Evolutionary conservation across 1,140 invertebrate genomes (phyloP), one percentile per base, ranked within the genome.

Genomic region (Listronotus oregonensis): DNA sequence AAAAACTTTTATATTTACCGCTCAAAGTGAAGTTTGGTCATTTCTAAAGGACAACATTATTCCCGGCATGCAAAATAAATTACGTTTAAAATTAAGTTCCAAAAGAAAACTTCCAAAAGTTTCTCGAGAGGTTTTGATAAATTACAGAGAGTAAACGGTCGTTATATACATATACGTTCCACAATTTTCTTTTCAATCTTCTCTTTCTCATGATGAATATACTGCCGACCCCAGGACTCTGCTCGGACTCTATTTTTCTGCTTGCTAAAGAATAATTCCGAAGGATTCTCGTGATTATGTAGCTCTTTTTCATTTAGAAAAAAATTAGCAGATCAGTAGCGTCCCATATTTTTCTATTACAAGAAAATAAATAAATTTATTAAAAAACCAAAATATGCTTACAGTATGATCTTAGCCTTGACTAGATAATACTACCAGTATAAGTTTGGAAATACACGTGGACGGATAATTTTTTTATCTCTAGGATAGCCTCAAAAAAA

Each of bases 181-280:
- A 56, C 63, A 65, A 65, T 65, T 65, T 65, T 65, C 63, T 58
- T 65, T 65, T 65, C 63, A 65, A 65, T 65, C 54, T 65, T 65
- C 63, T 65, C 31, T 43, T 57, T 58, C 63, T 57, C 55, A 65
- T 65, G 63, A 65, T 65, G 55, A 58, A 65, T 65, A 57, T 65
- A 65, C 63, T 65, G 63, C 55, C 63, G 63, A 65, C 63, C 63
- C 54, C 63, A 65, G 54, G 63, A 57, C 52, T 65, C 46, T 65
- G 40, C 63, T 65, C 54, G 63, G 63, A 65, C 63, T 65, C 63
- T 65, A 65, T 65, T 65, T 65, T 65, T 65, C 54, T 52, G 63
- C 47, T 52, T 47, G 54, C 47, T 52, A 57, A 56, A 64, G 61
- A 56, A 65, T 51, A 51, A 65, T 65, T 65, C 55, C 27, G 21